Percentiles rank a stretch among this genome's conserved stretches.
Evolutionary conservation across 2,113 vertebrate species (phyloP).

Genomic region (Blennius ocellaris): DNA sequence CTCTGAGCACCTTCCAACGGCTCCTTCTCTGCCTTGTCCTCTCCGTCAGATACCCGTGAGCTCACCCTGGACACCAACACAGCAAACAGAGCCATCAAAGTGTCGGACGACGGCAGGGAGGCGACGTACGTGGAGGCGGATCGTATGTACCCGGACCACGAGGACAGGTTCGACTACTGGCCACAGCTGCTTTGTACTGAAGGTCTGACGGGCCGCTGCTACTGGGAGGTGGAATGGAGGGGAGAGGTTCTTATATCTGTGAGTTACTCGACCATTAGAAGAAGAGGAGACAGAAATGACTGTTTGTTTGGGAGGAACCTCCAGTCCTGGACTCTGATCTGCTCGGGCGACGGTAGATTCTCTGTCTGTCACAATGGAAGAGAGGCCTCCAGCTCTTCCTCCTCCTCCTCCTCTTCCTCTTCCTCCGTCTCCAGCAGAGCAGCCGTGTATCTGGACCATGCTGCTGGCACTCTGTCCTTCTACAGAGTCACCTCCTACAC

Average conservation of each 20-base stretch:
- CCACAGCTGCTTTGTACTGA: conserved; percentile 54
- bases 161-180: conserved; percentile 49
- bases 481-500: not conserved
- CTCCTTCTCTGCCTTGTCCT: too few relatives aligned
- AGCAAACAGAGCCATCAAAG: not conserved
- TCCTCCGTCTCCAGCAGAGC: not conserved
- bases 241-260: conserved; percentile 15
- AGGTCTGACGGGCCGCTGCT: conserved; percentile 28
- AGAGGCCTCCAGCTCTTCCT: too few relatives aligned
- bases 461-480: conserved; percentile 44
- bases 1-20: too few relatives aligned
- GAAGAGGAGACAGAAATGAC: not conserved
- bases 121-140: not conserved
- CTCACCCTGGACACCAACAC: conserved; percentile 47
- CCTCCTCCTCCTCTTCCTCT: too few relatives aligned
- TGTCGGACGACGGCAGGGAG: conserved; percentile 35
- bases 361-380: not conserved
- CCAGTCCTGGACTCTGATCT: conserved; percentile 50
- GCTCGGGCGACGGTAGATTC: not conserved
- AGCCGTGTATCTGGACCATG: conserved; percentile 52
- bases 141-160: conserved; percentile 39
- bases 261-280: conserved; percentile 8
- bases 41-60: conserved; percentile 4
- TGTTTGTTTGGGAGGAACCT: conserved; percentile 38
- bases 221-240: conserved; percentile 56